Percentiles rank a stretch among this genome's conserved stretches.
phyloP scores from a whole-genome alignment of 2,888 invertebrate genomes.

The Teleiodes luculella region DNA sequence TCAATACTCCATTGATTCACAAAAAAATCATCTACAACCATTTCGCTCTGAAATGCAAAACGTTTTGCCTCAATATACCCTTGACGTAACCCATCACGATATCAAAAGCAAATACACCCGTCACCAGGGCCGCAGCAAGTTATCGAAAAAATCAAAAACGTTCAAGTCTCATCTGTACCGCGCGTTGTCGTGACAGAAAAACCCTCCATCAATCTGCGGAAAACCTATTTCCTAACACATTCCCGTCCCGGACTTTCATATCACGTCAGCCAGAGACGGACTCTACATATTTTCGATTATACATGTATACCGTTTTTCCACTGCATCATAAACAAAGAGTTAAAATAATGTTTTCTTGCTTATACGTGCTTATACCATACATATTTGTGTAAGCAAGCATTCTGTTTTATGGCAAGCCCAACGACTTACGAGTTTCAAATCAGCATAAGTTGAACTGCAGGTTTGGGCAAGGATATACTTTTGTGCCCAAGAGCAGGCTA shows the following conservation, averaged over 20 bases:
- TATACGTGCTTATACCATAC: no score
- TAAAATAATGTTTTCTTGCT: no score
- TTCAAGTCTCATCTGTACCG: conserved; percentile 45
- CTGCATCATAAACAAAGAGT: not conserved
- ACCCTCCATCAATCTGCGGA: conserved; percentile 56
- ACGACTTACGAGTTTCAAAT: no score
- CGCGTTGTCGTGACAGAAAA: conserved; percentile 61
- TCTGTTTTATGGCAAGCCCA: no score
- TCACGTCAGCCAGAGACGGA: conserved; percentile 29
- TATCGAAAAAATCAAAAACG: conserved; percentile 51
- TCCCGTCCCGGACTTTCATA: conserved; percentile 51
- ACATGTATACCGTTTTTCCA: not conserved
- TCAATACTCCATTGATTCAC: not conserved
- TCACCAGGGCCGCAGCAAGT: conserved; percentile 43
- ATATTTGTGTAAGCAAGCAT: no score
- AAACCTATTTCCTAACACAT: conserved; percentile 43
- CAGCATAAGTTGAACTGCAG: no score
- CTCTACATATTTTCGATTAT: not conserved
- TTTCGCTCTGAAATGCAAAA: not conserved
- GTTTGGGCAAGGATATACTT: no score
- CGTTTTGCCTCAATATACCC: not conserved
- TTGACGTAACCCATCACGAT: not conserved
- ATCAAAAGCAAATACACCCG: conserved; percentile 33
- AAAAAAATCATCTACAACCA: not conserved
- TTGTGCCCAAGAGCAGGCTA: no score